These are phyloP conservation scores for Rostratula benghalensis DNA, from an alignment of 2,113 vertebrate species.

Conservation along the genomic window DNA sequence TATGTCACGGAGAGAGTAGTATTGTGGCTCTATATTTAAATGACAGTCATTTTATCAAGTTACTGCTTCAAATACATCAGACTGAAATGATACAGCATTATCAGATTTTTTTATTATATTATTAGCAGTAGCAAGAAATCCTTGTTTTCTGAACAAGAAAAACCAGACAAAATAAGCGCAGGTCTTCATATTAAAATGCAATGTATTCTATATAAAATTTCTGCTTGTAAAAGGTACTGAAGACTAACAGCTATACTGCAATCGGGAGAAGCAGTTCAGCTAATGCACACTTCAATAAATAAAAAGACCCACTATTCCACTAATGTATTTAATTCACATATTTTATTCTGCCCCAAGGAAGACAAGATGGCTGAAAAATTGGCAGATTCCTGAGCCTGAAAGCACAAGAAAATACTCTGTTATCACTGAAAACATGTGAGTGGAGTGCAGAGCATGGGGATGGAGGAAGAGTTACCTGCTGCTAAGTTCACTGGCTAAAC, in stretches of 20 bases:
- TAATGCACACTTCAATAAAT: conserved; percentile 1
- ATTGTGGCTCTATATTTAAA: not conserved
- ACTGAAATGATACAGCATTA: not conserved
- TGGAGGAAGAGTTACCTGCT: not conserved
- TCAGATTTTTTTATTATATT: not conserved
- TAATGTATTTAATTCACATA: conserved; percentile 55
- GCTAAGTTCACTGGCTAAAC: not conserved
- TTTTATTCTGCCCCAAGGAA: conserved; percentile 56
- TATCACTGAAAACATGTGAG: conserved; percentile 29
- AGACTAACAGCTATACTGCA: not conserved
- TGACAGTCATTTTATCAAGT: not conserved
- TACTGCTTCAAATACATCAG: not conserved
- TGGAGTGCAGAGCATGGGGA: not conserved
- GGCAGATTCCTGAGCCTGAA: conserved; percentile 50
- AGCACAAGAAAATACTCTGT: conserved; percentile 59
- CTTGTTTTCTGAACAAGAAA: not conserved
- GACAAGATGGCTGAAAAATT: conserved; percentile 49
- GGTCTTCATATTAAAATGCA: not conserved
- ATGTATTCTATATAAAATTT: not conserved
- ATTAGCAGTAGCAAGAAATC: not conserved
- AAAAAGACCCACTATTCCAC: not conserved
- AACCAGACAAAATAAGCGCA: not conserved
- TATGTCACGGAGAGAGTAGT: not conserved
- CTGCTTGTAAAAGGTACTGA: conserved; percentile 13
- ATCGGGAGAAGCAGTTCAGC: not conserved